These are phyloP conservation scores for Anas platyrhynchos DNA, from an alignment of 2,113 vertebrate genomes.

Conservation along the genomic window DNA sequence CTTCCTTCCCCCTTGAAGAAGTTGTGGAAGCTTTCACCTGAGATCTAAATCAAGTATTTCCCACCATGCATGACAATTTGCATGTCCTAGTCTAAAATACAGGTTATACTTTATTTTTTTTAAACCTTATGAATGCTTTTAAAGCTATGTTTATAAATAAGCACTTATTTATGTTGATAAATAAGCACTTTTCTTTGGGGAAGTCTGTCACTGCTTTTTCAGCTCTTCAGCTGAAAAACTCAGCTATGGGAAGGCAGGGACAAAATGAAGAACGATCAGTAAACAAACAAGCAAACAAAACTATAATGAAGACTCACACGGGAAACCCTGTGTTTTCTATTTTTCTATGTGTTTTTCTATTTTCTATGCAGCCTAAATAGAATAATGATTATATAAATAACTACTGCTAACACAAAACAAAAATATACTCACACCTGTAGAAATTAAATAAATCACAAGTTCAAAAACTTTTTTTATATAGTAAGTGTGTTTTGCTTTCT, in stretches of 20 bases:
- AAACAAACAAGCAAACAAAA: neutral
- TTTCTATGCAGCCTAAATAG: neutral
- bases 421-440: neutral
- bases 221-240: neutral
- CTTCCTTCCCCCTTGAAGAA: too few relatives aligned
- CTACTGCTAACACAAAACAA: neutral
- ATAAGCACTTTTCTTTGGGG: neutral
- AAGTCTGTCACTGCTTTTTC: neutral
- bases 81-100: neutral
- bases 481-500: neutral
- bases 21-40: neutral
- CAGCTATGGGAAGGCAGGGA: neutral
- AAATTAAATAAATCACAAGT: neutral
- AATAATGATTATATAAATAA: neutral
- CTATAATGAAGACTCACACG: neutral
- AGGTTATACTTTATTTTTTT: neutral
- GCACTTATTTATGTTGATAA: neutral
- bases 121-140: neutral
- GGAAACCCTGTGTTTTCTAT: neutral
- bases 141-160: neutral
- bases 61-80: neutral
- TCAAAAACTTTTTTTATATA: neutral
- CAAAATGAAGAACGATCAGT: neutral
- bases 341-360: neutral
- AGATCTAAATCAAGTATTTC: neutral